A percentile compares a stretch with the other conserved stretches of the same genome.
phyloP scores from a whole-genome alignment of 2,888 invertebrate genomes.

The Cephus rjabovi region DNA sequence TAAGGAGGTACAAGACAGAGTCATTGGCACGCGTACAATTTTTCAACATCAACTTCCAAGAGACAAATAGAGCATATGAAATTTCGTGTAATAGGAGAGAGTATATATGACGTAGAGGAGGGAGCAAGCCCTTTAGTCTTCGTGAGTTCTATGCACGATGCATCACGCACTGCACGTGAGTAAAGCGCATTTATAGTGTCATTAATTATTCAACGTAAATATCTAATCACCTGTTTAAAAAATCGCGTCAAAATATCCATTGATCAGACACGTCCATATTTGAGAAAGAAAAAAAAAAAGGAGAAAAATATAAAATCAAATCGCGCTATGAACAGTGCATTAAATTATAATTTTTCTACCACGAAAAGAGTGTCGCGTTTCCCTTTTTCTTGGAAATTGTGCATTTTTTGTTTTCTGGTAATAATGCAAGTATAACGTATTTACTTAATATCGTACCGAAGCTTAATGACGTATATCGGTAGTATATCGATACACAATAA shows the following conservation, averaged over 20 bases:
- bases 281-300: not conserved
- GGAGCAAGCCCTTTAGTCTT: slow-evolving; percentile 56
- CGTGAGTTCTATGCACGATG: slow-evolving; percentile 56
- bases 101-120: slow-evolving; percentile 59
- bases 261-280: not conserved
- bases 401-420: not conserved
- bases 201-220: not conserved
- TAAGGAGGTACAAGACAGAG: not conserved
- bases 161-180: slow-evolving; percentile 57
- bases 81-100: slow-evolving; percentile 50
- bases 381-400: not conserved
- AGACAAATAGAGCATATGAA: slow-evolving; percentile 31
- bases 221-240: not conserved
- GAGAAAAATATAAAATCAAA: not conserved
- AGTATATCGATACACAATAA: not conserved
- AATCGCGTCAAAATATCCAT: not conserved
- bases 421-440: not conserved
- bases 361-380: not conserved
- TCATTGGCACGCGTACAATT: not conserved
- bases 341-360: not conserved
- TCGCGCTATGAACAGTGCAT: not conserved
- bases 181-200: slow-evolving; percentile 20
- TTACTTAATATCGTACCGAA: not conserved
- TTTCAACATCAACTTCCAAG: slow-evolving; percentile 14
- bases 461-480: not conserved